These are phyloP conservation scores for Atractosteus spatula DNA, from an alignment of 2,113 vertebrate species.

Conservation along the genomic window DNA sequence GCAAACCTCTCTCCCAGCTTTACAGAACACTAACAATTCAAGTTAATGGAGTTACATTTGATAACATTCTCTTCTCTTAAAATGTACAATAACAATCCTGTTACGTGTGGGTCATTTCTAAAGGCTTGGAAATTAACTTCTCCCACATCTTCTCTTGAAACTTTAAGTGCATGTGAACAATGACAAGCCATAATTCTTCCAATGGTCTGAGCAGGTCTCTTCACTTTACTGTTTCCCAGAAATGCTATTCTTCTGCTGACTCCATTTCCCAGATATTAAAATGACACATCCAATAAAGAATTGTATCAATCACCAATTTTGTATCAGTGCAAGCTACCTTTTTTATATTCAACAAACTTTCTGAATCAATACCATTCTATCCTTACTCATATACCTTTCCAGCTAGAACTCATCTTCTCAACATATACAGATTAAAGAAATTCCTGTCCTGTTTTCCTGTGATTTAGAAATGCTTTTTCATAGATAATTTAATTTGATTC, in stretches of 20 bases:
- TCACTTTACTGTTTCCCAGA: not conserved
- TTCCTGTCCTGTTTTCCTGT: not conserved
- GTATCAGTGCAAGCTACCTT: not conserved
- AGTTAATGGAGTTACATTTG: too few species aligned
- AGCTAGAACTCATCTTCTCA: not conserved
- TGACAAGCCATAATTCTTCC: not conserved
- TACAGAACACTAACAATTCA: too few species aligned
- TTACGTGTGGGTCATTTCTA: too few species aligned
- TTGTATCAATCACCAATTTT: slow-evolving; percentile 2
- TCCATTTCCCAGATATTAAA: slow-evolving; percentile 17
- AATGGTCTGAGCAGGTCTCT: not conserved
- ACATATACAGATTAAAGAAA: slow-evolving; percentile 10
- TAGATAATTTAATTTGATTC: not conserved
- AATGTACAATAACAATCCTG: too few species aligned
- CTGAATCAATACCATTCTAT: not conserved
- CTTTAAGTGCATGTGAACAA: not conserved
- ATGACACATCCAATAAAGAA: slow-evolving; percentile 2
- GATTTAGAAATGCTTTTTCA: not conserved
- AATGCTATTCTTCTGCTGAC: not conserved
- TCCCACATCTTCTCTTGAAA: too few species aligned
- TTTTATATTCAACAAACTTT: not conserved
- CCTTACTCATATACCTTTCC: not conserved
- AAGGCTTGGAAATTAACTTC: too few species aligned
- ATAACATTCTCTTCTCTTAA: too few species aligned
- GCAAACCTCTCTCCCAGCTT: too few species aligned